A percentile compares a stretch with the other conserved stretches of the same genome.
Evolutionary conservation across 2,797 vertebrate species (phyloP).

Genomic region (Dermochelys coriacea): DNA sequence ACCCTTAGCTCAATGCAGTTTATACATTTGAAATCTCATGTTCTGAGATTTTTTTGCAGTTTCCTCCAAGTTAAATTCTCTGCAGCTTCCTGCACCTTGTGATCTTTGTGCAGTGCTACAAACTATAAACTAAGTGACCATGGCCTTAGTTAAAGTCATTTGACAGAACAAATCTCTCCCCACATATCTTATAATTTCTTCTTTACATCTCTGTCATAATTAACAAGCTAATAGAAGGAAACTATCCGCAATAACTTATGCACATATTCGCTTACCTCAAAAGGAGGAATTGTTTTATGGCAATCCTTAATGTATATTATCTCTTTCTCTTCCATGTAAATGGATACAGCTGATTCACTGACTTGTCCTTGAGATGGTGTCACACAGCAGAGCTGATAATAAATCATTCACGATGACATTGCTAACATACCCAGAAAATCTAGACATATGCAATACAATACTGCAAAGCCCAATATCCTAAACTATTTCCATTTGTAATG

Average conservation of each 20-base stretch:
- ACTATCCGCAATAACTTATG: not conserved
- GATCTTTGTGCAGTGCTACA: not conserved
- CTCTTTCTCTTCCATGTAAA: not conserved
- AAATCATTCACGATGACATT: not conserved
- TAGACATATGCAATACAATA: not conserved
- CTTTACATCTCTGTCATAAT: not conserved
- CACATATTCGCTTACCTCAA: not conserved
- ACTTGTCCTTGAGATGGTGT: not conserved
- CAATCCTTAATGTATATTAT: not conserved
- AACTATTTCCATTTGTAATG: not conserved
- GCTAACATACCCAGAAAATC: not conserved
- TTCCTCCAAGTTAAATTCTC: not conserved
- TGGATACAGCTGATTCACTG: not conserved
- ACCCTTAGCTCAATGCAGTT: not conserved
- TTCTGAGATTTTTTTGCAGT: not conserved
- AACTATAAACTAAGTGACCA: not conserved
- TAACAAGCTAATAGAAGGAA: not conserved
- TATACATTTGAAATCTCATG: not conserved
- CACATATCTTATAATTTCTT: not conserved
- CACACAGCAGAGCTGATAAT: not conserved
- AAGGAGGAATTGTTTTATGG: not conserved
- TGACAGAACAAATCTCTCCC: not conserved
- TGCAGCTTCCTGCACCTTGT: not conserved
- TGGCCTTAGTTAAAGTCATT: not conserved
- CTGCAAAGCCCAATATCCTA: not conserved